Evolutionary conservation across 2,113 vertebrate genomes (phyloP).

Genomic region (Poicephalus gulielmi): DNA sequence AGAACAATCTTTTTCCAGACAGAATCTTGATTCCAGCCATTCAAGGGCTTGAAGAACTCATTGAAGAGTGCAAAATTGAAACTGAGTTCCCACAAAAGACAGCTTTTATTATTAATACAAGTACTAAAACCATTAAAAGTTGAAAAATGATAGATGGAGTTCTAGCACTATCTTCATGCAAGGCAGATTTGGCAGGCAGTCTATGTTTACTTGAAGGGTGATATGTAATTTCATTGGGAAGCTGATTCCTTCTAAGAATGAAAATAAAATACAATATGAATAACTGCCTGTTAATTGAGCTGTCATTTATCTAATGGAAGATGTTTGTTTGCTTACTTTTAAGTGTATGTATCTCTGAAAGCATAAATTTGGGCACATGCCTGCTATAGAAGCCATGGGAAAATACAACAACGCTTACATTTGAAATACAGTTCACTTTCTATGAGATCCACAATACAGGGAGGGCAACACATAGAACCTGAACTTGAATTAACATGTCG

Average conservation of each 20-base stretch:
- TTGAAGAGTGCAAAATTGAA: not conserved
- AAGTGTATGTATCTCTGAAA: not conserved
- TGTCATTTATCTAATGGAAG: not conserved
- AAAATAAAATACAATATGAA: constrained; percentile 20
- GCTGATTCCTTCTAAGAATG: not conserved
- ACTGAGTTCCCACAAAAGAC: not conserved
- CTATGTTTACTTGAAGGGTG: not conserved
- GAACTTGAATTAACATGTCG: not conserved
- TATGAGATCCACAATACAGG: not conserved
- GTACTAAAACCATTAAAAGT: not conserved
- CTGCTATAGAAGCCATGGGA: not conserved
- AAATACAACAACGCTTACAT: not conserved
- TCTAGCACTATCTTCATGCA: not conserved
- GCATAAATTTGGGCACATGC: not conserved
- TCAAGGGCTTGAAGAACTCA: not conserved
- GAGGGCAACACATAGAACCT: not conserved
- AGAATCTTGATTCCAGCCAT: not conserved
- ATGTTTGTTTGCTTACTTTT: not conserved
- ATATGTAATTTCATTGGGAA: not conserved
- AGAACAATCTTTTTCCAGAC: not conserved
- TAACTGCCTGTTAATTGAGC: constrained; percentile 32
- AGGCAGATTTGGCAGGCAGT: constrained; percentile 24
- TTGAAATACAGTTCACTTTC: not conserved
- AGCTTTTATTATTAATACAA: not conserved
- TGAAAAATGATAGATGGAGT: constrained; percentile 7